Evolutionary conservation across 2,797 vertebrate species (phyloP).

Genomic region (Coregonus suidteri): DNA sequence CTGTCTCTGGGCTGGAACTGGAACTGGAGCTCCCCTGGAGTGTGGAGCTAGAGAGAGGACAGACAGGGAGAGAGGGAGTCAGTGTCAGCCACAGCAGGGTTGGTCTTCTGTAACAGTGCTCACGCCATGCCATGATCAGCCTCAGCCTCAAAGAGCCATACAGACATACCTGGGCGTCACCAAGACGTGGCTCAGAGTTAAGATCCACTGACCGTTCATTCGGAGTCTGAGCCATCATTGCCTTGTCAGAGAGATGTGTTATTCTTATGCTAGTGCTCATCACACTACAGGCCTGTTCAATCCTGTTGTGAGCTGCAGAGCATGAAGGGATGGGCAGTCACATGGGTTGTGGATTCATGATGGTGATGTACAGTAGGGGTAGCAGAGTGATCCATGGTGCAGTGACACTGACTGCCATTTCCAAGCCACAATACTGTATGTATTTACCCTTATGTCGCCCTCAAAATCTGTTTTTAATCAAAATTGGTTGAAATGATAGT

Average conservation of each 20-base stretch:
- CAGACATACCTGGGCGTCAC: conserved; percentile 67
- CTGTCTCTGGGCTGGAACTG: conserved; percentile 36
- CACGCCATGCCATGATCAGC: conserved; percentile 51
- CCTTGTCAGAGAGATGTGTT: conserved; percentile 63
- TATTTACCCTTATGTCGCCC: not conserved
- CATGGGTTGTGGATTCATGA: conserved; percentile 27
- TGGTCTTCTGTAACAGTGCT: conserved; percentile 68
- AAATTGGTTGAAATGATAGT: not conserved
- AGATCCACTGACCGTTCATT: conserved; percentile 65
- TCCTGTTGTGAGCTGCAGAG: conserved; percentile 52
- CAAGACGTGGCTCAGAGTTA: conserved; percentile 39
- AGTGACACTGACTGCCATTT: no score
- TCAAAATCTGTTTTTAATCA: not conserved
- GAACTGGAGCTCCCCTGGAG: conserved; percentile 54
- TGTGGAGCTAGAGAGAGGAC: conserved; percentile 56
- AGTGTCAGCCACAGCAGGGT: conserved; percentile 57
- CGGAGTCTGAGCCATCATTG: conserved; percentile 61
- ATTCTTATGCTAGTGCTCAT: conserved; percentile 57
- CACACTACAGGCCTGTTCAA: conserved; percentile 57
- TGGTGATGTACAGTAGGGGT: conserved; percentile 5
- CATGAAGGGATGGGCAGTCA: conserved; percentile 61
- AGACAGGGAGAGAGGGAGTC: conserved; percentile 56
- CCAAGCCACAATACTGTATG: no score
- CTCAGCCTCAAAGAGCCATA: conserved; percentile 50
- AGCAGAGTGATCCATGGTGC: conserved; percentile 31